Base-by-base conservation (phyloP, 53 echinoderm and acorn worm genomes). In the Holothuria leucospilota region DNA sequence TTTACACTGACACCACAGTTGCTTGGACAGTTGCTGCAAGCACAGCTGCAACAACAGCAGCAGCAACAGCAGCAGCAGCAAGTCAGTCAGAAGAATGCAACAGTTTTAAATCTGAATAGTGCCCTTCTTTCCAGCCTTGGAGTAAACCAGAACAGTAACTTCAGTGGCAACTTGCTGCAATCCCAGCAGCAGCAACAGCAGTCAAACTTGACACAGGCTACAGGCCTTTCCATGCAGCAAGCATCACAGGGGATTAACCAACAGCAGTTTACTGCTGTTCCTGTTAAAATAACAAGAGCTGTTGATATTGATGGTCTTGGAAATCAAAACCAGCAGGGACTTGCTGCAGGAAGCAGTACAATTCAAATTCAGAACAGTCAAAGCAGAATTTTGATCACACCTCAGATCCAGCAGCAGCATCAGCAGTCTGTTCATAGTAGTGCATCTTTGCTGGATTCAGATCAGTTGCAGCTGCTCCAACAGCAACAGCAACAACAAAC, bases 111-210 rank as follows among this genome's bases (percentile, higher is more conserved):
- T 7, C 86, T 92, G 59, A 86, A 89, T 83, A 89, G 79, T 66
- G 51, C 87, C 51, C 60, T 77, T 16, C 21, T 78, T 39, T 86
- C 78, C 38, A 86, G 30, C 73, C 85, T 68, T 51, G 72, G 18
- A 64, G 77, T 39, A 49, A 86, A 51, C 56, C 83, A 24, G 25
- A 72, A 61, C 68, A 75, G 46, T 40, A 80, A 62, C 73, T 86
- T 29, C 53, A 62, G 63, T 25, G 82, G 84, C 75, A 86, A 75
- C 51, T 52, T 75, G 80, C 65, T 81, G 53, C 52, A 68, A 21
- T 87, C 86, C 72, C 94, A 91, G 88, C 84, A 49, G 7, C 71
- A 70, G 59, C 85, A 70, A 65, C 86, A 61, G 51, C 86, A 90
- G 38, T 23, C 64, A 34, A 62, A 80, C 39, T 52, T 27, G 8